phyloP scores from a whole-genome alignment of 2,797 vertebrate species.

The Prionace glauca region DNA sequence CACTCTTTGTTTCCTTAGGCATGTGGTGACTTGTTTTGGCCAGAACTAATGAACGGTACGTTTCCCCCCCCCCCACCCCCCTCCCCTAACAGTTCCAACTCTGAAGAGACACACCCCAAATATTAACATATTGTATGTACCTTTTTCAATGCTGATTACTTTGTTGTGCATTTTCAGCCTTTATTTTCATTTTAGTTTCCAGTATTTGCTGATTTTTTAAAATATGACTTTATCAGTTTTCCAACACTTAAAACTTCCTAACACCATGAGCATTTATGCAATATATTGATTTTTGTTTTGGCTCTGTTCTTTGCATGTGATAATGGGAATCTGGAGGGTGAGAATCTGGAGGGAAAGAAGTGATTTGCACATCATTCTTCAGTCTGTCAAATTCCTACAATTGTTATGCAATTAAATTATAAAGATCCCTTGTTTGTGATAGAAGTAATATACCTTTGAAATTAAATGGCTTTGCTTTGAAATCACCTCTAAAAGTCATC shows the following conservation, averaged over 20 bases:
- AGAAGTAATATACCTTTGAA: background rate
- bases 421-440: background rate
- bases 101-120: background rate
- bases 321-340: background rate
- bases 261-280: background rate
- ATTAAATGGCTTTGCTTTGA: background rate
- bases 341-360: background rate
- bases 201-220: background rate
- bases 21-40: background rate
- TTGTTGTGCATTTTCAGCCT: background rate
- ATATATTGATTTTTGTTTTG: background rate
- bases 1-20: background rate
- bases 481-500: background rate
- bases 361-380: background rate
- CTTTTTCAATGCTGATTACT: background rate
- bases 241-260: background rate
- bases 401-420: background rate
- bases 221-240: background rate
- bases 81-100: background rate
- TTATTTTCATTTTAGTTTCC: background rate
- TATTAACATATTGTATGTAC: background rate
- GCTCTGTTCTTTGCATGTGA: background rate
- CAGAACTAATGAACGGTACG: background rate
- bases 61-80: no score
- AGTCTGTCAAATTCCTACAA: background rate